Percentiles rank a stretch among this genome's conserved stretches.
Evolutionary conservation across 1,140 invertebrate species (phyloP).

Genomic region (Tachypleus tridentatus): DNA sequence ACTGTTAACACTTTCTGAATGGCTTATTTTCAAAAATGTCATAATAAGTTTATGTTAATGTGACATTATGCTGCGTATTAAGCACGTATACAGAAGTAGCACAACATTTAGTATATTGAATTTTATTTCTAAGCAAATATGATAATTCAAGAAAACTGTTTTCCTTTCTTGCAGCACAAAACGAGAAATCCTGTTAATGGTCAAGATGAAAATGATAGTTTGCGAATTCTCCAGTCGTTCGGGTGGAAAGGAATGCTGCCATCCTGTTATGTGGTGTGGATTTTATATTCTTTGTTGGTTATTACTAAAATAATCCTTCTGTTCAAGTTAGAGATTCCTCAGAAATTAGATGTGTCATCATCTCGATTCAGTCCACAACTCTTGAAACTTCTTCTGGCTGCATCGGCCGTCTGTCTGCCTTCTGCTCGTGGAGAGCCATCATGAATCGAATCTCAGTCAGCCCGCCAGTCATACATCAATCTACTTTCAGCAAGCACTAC

Average conservation of each 20-base stretch:
- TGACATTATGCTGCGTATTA: too few relatives aligned
- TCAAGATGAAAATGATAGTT: too few relatives aligned
- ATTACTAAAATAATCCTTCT: slow-evolving; percentile 41
- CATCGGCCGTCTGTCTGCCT: slow-evolving; percentile 42
- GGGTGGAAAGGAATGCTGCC: slow-evolving; percentile 32
- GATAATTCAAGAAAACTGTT: too few relatives aligned
- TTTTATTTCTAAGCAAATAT: too few relatives aligned
- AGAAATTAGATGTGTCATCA: slow-evolving; percentile 29
- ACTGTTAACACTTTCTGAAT: too few relatives aligned
- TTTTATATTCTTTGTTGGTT: slow-evolving; percentile 40
- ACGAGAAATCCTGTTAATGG: too few relatives aligned
- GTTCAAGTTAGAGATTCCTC: slow-evolving; percentile 37
- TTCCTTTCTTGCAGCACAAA: too few relatives aligned
- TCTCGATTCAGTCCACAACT: slow-evolving; percentile 40
- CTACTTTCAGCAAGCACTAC: slow-evolving; percentile 34
- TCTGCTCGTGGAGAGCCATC: slow-evolving; percentile 42
- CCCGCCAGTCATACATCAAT: slow-evolving; percentile 36
- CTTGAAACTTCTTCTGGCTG: slow-evolving; percentile 37
- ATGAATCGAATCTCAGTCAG: slow-evolving; percentile 36
- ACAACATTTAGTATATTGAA: too few relatives aligned
- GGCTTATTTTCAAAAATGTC: too few relatives aligned
- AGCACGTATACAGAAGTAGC: too few relatives aligned
- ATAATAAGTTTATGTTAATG: too few relatives aligned
- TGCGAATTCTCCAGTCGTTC: too few relatives aligned
- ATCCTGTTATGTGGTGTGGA: slow-evolving; percentile 42